Evolutionary conservation across 2,797 vertebrate species (phyloP).

Genomic region (Hirundo rustica): DNA sequence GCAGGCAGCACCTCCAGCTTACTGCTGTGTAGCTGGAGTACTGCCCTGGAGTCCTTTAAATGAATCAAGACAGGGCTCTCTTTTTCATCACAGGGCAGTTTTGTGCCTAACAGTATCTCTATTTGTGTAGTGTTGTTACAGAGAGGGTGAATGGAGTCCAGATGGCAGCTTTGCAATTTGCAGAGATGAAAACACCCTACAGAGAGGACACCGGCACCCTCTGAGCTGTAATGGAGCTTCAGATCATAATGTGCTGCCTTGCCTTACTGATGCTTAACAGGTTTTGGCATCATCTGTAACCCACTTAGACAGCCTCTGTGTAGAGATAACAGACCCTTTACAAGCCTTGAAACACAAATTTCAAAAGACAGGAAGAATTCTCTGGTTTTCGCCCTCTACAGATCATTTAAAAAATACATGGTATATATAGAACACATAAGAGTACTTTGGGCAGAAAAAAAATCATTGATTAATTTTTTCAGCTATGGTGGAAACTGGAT

Average conservation of each 20-base stretch:
- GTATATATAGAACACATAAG: background rate
- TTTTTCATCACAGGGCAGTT: background rate
- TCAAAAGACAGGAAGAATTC: background rate
- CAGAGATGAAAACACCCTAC: background rate
- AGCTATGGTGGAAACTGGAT: background rate
- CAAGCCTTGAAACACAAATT: background rate
- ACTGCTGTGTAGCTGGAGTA: background rate
- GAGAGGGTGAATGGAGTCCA: slow-evolving; percentile 12
- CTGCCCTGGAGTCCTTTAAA: background rate
- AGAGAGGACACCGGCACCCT: background rate
- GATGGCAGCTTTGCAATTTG: slow-evolving; percentile 19
- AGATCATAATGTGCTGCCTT: background rate
- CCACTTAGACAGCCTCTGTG: background rate
- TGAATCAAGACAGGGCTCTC: background rate
- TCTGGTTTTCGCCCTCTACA: background rate
- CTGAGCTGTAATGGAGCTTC: background rate
- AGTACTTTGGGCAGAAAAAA: background rate
- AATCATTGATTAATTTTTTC: background rate
- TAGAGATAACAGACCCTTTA: background rate
- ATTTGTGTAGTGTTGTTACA: background rate
- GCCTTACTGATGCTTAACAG: background rate
- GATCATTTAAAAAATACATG: background rate
- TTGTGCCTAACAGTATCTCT: background rate
- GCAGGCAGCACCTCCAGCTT: background rate
- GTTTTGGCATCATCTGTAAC: background rate